These are phyloP conservation scores for Chunga burmeisteri DNA, from an alignment of 2,113 vertebrate genomes.

Conservation along the genomic window DNA sequence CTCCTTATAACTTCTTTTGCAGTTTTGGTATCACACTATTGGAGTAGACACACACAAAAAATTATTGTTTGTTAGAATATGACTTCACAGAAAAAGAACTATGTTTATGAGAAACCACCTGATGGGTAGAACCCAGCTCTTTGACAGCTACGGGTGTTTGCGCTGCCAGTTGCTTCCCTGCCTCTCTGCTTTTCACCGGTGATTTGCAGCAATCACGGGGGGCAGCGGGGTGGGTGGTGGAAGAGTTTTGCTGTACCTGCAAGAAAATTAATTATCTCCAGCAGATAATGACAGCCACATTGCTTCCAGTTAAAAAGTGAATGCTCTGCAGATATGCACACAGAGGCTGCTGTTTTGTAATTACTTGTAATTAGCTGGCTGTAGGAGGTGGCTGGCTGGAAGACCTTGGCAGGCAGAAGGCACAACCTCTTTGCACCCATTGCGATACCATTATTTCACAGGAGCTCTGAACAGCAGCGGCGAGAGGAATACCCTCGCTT, in stretches of 20 bases:
- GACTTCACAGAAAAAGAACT: neutral
- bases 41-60: too few relatives aligned
- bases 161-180: neutral
- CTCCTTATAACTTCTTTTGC: neutral
- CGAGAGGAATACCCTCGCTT: neutral
- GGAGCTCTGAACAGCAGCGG: neutral
- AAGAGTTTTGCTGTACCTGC: neutral
- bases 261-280: neutral
- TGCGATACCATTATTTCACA: neutral
- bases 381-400: neutral
- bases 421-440: neutral
- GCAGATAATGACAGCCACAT: neutral
- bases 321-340: fast-evolving
- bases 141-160: neutral
- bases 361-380: neutral
- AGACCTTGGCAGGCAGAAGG: neutral
- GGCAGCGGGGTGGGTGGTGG: too few relatives aligned
- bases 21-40: neutral
- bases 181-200: neutral
- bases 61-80: neutral
- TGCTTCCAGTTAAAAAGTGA: neutral
- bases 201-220: neutral
- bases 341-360: neutral
- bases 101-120: neutral
- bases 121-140: neutral